Evolutionary conservation across 2,888 invertebrate species (phyloP), one percentile per base, ranked within the genome.

Genomic region (Platynereis dumerilii): DNA sequence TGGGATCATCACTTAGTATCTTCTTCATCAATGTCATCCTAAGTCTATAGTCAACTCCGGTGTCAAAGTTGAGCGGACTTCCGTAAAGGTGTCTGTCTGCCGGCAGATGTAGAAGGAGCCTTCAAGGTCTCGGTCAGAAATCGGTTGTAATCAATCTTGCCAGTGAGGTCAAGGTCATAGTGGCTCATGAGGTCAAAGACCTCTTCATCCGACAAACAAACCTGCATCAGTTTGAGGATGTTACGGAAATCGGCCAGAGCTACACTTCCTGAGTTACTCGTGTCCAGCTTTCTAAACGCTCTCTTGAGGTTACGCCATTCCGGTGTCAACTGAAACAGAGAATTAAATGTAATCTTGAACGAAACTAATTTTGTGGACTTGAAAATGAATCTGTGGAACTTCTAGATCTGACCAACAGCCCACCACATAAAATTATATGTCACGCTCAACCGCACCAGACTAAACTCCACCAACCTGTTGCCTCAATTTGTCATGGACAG

Each of bases 221-320:
- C 77, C 64, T 82, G 81, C 58, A 80, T 79, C 28, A 81, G 73
- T 68, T 79, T 80, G n/a, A 83, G 75, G 5, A 82, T 81, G 2
- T 81, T 78, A 5, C 81, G 75, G 75, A 82, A 83, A 60, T 82
- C 81, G 3, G 80, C 77, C 2, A 82, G 72, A 7, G 79, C 75
- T 22, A 83, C 70, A 55, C 75, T 77, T 2, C 83, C 83, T 24
- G 71, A 70, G 61, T 80, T 80, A 27, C 57, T 71, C 20, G 68
- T 72, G 69, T 83, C 83, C 55, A 81, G 58, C 67, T 81, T 82
- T 65, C 75, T 74, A 75, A 82, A 82, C 0, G 81, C 80, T 26
- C 81, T 74, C 22, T 80, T 74, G 17, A 83, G 72, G 58, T 79
- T 79, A 72, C 82, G 82, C 83, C 82, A 82, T 65, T 82, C 81